Percentiles rank a stretch among this genome's conserved stretches.
phyloP scores from a whole-genome alignment of 1,140 invertebrate genomes.

The Temnothorax curvispinosus region DNA sequence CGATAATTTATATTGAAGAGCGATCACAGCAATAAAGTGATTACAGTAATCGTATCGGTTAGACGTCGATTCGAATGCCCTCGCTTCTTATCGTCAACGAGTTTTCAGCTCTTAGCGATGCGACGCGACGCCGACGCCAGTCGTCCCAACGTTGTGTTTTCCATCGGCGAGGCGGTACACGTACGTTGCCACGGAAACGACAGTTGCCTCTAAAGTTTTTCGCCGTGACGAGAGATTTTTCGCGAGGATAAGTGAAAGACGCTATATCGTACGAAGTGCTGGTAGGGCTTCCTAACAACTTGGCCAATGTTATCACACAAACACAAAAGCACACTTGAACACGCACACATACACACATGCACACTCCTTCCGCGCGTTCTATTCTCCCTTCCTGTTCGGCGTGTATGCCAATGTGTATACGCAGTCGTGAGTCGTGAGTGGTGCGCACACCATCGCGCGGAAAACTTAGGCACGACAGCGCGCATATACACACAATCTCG shows the following conservation, averaged over 20 bases:
- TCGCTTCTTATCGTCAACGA: not conserved
- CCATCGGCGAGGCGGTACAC: constrained; percentile 47
- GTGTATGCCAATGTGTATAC: not conserved
- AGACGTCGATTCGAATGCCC: not conserved
- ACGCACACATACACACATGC: not conserved
- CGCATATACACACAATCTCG: not conserved
- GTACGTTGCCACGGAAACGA: constrained; percentile 70
- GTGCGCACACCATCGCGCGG: not conserved
- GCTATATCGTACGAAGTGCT: constrained; percentile 61
- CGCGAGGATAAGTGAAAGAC: constrained; percentile 64
- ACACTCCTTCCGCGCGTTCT: not conserved
- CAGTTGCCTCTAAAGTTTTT: constrained; percentile 69
- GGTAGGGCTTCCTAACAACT: constrained; percentile 66
- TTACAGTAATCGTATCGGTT: not conserved
- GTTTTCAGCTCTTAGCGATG: not conserved
- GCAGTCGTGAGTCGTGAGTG: not conserved
- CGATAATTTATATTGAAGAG: not conserved
- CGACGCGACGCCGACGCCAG: constrained; percentile 47
- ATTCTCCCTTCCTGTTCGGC: not conserved
- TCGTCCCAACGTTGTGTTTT: constrained; percentile 43
- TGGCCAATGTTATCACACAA: constrained; percentile 49
- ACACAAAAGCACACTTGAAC: not conserved
- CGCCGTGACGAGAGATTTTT: constrained; percentile 67
- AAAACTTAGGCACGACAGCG: constrained; percentile 33
- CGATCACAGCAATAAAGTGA: not conserved